Evolutionary conservation across 2,113 vertebrate genomes (phyloP).

Genomic region (Chamaea fasciata): DNA sequence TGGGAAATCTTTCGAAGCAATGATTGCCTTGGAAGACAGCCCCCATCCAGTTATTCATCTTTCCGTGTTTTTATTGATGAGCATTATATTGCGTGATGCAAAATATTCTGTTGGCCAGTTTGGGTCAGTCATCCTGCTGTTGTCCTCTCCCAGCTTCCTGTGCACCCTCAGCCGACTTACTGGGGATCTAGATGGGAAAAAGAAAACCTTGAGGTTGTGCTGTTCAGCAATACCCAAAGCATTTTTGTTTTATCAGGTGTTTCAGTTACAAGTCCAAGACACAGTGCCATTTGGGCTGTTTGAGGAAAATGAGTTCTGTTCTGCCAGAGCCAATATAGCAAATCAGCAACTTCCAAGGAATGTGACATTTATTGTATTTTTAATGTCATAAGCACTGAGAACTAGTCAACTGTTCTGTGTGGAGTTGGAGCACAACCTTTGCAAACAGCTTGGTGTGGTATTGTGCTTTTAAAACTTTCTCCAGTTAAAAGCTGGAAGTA

Average conservation of each 20-base stretch:
- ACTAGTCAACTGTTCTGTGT: background rate
- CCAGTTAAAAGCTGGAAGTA: background rate
- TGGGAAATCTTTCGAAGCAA: background rate
- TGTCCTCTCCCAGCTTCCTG: background rate
- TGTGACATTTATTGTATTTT: background rate
- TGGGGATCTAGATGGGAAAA: background rate
- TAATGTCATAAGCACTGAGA: background rate
- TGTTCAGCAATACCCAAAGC: background rate
- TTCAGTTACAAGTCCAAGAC: background rate
- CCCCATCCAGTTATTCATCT: background rate
- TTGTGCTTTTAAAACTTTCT: background rate
- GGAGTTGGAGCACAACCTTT: background rate
- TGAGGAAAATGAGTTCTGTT: background rate
- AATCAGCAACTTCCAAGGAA: background rate
- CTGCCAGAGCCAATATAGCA: background rate
- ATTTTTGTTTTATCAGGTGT: background rate
- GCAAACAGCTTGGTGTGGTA: background rate
- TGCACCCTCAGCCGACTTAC: background rate
- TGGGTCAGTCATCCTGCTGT: background rate
- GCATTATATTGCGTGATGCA: fast-evolving
- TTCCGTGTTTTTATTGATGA: background rate
- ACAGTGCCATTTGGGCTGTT: background rate
- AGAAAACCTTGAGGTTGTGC: background rate
- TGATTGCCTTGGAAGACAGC: background rate
- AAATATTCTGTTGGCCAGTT: background rate